Evolutionary conservation across 35 echinoderm and acorn worm species (phyloP), one percentile per base, ranked within the genome.

Genomic region (Patiria miniata): DNA sequence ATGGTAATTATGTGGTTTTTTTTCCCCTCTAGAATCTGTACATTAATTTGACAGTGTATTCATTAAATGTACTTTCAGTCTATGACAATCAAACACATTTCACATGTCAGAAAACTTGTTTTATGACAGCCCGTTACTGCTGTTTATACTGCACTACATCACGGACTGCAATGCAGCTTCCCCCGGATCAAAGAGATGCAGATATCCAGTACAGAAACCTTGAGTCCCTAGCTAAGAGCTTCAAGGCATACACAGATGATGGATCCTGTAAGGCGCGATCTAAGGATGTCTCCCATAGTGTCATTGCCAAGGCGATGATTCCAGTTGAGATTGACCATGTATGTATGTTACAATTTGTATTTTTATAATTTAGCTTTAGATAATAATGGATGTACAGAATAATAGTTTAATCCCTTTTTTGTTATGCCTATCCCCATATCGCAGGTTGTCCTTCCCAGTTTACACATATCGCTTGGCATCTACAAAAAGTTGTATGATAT

Each of bases 401-500:
- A n/a, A 57, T n/a, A n/a, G n/a, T n/a, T n/a, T n/a, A n/a, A n/a
- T n/a, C n/a, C n/a, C n/a, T n/a, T 36, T 0, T 78, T 33, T 39
- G 5, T 78, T 5, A 18, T n/a, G 28, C 36, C 21, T 60, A 0
- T n/a, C n/a, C n/a, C n/a, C n/a, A n/a, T n/a, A n/a, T n/a, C 65
- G 22, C 55, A 84, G 82, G 56, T 84, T 9, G 52, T 59, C 17
- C 1, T 84, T 37, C 82, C 82, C 18, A 34, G 19, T 36, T 56
- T 84, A 0, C 82, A 84, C 42, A 39, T 61, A 12, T 57, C 22
- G 8, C 58, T 84, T 16, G 82, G 82, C 36, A 39, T 84, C 1
- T 84, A 59, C 38, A 84, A 84, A 61, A 84, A 60, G 54, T 54
- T 84, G 51, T 84, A 19, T 36, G 82, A 84, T 32, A 57, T 60